Base-by-base conservation (phyloP, 2,113 vertebrate genomes). In the Leptosomus discolor region DNA sequence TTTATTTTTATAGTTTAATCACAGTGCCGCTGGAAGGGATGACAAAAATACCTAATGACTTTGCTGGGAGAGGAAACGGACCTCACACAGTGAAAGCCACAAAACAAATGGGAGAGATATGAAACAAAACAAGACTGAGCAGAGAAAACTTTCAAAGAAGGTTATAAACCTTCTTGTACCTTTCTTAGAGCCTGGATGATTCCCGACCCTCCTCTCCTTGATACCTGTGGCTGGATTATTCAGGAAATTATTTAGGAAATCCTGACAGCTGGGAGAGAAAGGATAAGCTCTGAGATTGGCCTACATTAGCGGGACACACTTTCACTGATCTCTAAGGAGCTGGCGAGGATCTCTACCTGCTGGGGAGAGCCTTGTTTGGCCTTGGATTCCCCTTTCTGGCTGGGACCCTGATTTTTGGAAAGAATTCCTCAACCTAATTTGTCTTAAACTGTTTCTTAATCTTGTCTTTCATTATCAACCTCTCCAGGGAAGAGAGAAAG, bases 251-350 rank as follows among this genome's bases (percentile, higher is more conserved):
- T 67, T 94, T 81, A 92, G 92, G 92, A 97, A 96, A 95, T 91
- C 90, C 91, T 96, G 90, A 93, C 94, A 96, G 94, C 94, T 96
- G 92, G 74, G 81, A 88, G 80, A 95, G 92, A 96, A 94, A 92
- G 94, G 95, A 97, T 97, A 98, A 96, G 45, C 80, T 85, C 70
- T 60, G 84, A 94, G 91, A 94, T 67, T 93, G 88, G 86, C 90
- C 85, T 82, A 83, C 77, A 81, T 94, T 88, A 97, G 77, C 29
- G 85, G 90, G 87, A 94, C 73, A 95, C 76, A 87, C 82, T 97
- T 96, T 96, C 96, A 81, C 85, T 96, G 88, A 90, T n/a, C 67
- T 74, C 20, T 34, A 75, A 94, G 88, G 80, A 95, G 74, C 60
- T 21, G 39, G 14, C 8, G 6, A 82, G 68, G 58, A 91, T 86